Evolutionary conservation across 2,113 vertebrate species (phyloP), one percentile per base, ranked within the genome.

Genomic region (Atherinomorus stipes): DNA sequence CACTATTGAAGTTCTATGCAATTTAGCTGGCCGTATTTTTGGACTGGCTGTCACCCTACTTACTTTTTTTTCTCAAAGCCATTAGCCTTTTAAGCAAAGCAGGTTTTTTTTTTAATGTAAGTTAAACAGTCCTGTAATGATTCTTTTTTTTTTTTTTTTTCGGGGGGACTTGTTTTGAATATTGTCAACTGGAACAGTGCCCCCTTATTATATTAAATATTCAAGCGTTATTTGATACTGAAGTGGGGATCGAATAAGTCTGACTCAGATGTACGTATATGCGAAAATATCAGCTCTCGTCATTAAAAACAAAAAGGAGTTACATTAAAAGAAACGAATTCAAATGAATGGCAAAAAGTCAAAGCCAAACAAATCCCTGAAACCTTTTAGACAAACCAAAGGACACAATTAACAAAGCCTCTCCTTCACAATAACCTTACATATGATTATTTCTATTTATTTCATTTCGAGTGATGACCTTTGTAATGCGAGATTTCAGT

Each of bases 1-100:
- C 91, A 90, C 86, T 90, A 82, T 83, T 85, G 65, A 93, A 87
- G 78, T 91, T 94, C 93, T 94, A 94, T 94, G 93, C 93, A 94
- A 94, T 88, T 77, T 74, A 73, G 89, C 84, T 81, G 78, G 91
- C 91, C 92, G 92, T 91, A 91, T 85, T 90, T 58, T 81, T 78
- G 75, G 83, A 88, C 76, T 80, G 71, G 88, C 87, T 83, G 85
- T 73, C 69, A 73, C 82, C 80, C 52, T 68, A 69, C 53, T 44
- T 71, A 60, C 21, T 80, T 86, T 82, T 54, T 58, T 56, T 68
- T 75, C 19, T 47, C 18, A 34, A 61, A 75, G 66, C 50, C 73
- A 71, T 84, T 81, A 72, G 79, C 90, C 85, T 93, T 87, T 76
- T 64, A 81, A 88, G 77, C 81, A 75, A 84, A 84, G 83, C 85